Percentiles rank a stretch among this genome's conserved stretches.
phyloP scores from a whole-genome alignment of 2,797 vertebrate genomes.

The Sebastolobus altivelis region DNA sequence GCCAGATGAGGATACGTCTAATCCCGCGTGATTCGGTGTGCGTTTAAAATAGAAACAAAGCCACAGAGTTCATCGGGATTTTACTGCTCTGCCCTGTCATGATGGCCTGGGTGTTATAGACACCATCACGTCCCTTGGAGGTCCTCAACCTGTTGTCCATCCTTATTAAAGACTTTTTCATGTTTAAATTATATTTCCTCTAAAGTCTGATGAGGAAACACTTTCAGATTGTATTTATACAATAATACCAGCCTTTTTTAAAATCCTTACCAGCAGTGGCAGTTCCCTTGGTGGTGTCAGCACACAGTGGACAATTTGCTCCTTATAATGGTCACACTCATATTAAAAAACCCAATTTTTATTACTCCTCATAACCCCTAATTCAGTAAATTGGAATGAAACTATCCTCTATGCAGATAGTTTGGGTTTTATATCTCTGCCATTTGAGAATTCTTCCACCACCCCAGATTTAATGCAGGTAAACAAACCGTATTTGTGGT shows the following conservation, averaged over 20 bases:
- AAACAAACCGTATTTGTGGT: neutral
- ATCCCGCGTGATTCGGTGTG: constrained; percentile 47
- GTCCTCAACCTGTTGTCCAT: neutral
- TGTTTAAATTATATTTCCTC: neutral
- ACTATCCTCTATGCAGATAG: neutral
- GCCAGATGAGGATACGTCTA: constrained; percentile 63
- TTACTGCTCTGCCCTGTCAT: neutral
- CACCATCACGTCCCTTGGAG: neutral
- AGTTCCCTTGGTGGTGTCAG: neutral
- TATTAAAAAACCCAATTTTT: neutral
- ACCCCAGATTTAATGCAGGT: accelerated
- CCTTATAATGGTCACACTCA: neutral
- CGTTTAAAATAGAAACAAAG: constrained; percentile 66
- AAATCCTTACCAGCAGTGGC: neutral
- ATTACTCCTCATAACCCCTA: neutral
- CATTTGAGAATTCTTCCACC: neutral
- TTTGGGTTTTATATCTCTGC: neutral
- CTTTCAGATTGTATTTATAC: neutral
- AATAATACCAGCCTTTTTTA: neutral
- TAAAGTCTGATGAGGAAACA: neutral
- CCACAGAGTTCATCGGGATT: constrained; percentile 14
- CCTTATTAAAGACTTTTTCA: neutral
- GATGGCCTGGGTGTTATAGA: neutral
- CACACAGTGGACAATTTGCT: neutral
- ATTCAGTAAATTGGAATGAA: neutral